Conservation (phyloP, 1,140 invertebrate species). For the Ectropis grisescens region DNA sequence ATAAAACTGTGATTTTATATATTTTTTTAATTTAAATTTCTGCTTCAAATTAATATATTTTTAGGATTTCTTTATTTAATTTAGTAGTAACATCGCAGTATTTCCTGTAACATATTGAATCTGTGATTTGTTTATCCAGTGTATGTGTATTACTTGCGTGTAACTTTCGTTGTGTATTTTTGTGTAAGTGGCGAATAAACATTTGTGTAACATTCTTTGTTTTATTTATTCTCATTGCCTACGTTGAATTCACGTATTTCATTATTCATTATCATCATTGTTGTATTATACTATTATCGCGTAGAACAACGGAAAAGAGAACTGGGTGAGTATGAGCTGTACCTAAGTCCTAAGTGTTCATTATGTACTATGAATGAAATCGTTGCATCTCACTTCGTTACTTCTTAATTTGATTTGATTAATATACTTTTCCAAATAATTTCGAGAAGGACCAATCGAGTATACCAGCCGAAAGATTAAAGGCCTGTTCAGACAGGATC, state of each 20-base stretch:
- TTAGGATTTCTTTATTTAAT: conserved; percentile 17
- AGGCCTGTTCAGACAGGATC: no score
- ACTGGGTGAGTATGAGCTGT: no score
- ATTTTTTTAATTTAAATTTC: conserved; percentile 31
- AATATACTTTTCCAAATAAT: no score
- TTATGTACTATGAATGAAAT: no score
- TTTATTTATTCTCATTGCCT: conserved; percentile 14
- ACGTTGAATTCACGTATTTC: no score
- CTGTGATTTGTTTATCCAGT: conserved; percentile 57
- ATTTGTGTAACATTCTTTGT: conserved; percentile 42
- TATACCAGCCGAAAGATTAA: no score
- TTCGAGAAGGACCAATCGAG: no score
- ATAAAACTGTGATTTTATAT: conserved; percentile 45
- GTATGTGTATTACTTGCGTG: conserved; percentile 32
- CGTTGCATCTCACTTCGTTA: no score
- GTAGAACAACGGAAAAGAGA: conserved; percentile 7
- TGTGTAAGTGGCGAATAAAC: conserved; percentile 58
- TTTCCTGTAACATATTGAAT: conserved; percentile 40
- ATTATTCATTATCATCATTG: no score
- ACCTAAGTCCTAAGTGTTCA: no score
- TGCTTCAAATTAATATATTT: conserved; percentile 25
- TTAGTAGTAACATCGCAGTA: conserved; percentile 15
- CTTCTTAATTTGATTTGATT: no score
- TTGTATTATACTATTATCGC: conserved; percentile 2
- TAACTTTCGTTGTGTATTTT: conserved; percentile 46